phyloP scores from a whole-genome alignment of 2,113 vertebrate species.

The Hyperoodon ampullatus region DNA sequence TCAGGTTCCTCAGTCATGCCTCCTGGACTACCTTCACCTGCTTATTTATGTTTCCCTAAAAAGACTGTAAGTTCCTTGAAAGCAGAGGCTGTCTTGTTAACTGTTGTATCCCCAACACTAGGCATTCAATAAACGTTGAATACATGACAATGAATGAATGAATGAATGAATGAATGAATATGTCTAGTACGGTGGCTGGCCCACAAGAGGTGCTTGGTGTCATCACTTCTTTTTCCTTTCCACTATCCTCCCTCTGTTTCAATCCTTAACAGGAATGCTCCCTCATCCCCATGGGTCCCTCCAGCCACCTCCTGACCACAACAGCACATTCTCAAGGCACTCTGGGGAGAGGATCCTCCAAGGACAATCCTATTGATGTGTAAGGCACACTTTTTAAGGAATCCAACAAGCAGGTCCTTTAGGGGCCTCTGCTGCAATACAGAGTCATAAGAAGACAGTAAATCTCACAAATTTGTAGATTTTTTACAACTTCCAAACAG shows the following conservation, averaged over 20 bases:
- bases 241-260: background rate
- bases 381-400: background rate
- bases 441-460: slow-evolving; percentile 57
- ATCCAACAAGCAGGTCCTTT: background rate
- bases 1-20: background rate
- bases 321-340: background rate
- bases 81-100: background rate
- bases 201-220: background rate
- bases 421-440: background rate
- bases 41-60: background rate
- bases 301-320: background rate
- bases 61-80: background rate
- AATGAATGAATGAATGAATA: background rate
- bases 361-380: background rate
- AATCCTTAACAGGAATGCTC: background rate
- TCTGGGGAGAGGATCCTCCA: background rate
- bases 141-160: background rate
- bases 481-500: slow-evolving; percentile 75
- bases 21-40: background rate
- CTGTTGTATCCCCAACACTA: background rate
- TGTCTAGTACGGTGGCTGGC: background rate
- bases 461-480: slow-evolving; percentile 67
- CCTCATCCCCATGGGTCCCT: background rate
- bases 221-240: background rate
- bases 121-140: background rate